Conservation (phyloP, 2,888 invertebrate genomes). For the Trichopoda pennipes region DNA sequence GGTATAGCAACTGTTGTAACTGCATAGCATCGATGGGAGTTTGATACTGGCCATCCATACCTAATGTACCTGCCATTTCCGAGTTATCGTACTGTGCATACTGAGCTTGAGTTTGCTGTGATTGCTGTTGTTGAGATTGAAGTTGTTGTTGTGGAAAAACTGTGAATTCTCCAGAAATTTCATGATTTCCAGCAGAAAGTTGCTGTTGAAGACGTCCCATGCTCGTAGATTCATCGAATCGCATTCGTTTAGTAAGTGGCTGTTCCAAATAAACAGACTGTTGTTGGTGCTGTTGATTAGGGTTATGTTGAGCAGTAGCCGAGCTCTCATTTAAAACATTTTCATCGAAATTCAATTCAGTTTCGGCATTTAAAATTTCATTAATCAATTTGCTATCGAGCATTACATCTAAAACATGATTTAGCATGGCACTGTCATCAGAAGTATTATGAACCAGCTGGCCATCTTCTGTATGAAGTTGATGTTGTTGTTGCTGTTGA, state of each 20-base stretch:
- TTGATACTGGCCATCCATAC: constrained; percentile 63
- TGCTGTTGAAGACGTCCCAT: constrained; percentile 44
- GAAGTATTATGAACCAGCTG: constrained; percentile 74
- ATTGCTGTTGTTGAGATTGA: constrained; percentile 43
- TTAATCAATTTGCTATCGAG: constrained; percentile 79
- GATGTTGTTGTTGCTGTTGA: constrained; percentile 66
- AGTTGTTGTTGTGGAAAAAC: constrained; percentile 71
- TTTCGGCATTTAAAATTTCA: constrained; percentile 76
- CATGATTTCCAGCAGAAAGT: constrained; percentile 45
- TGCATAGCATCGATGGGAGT: constrained; percentile 76
- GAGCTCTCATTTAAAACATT: constrained; percentile 71
- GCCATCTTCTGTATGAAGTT: constrained; percentile 69
- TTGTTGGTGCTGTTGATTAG: constrained; percentile 43
- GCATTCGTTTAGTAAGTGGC: constrained; percentile 74
- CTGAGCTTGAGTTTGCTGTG: constrained; percentile 45
- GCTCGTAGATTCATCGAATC: constrained; percentile 73
- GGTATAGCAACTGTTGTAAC: constrained; percentile 76
- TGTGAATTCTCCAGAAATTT: constrained; percentile 67
- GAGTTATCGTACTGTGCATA: constrained; percentile 62
- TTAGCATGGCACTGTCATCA: constrained; percentile 78
- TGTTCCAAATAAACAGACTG: constrained; percentile 68
- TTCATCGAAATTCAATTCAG: constrained; percentile 77
- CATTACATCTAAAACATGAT: constrained; percentile 77
- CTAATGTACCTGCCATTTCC: constrained; percentile 41
- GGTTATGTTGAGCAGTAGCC: constrained; percentile 59